Base-by-base conservation (phyloP, 2,888 invertebrate species). In the Xanthia togata region DNA sequence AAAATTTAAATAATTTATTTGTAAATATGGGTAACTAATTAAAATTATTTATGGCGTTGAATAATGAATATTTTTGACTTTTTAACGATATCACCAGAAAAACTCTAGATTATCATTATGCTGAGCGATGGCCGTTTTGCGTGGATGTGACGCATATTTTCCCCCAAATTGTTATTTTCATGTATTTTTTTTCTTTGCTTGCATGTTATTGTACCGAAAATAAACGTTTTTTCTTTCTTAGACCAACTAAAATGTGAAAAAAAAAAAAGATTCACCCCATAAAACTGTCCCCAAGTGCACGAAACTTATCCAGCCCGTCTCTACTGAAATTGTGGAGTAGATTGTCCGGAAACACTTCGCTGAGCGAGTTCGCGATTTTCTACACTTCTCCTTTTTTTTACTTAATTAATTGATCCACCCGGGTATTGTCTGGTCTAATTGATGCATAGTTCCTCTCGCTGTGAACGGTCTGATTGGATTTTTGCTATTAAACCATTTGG, bases 371-470 rank as follows among this genome's bases (percentile, higher is more conserved):
- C 74, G 38, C 81, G 78, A 85, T 81, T 79, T 75, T 78, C 76
- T 47, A 65, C 17, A 68, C 57, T 81, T 75, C 64, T 55, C 68
- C 44, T 79, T 87, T 87, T 81, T 41, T 84, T 87, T 74, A 73
- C 73, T 88, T 83, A 83, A 87, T 87, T 85, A 87, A 88, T 88
- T 81, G 85, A 80, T 87, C 44, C 79, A 73, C 59, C 44, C 57
- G 70, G 72, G 73, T 76, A 83, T 87, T 87, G 85, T 88, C 81
- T 69, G 57, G 12, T 68, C 81, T 83, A 88, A 87, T 82, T 87
- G 83, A 87, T 82, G 85, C 88, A 86, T 79, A 76, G 85, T 67
- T 80, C 72, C 31, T 71, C 12, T 44, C 20, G 5, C 44, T 74
- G 44, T 47, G 65, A 74, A 76, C 47, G 65, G 62, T 73, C 23